Evolutionary conservation across 2,113 vertebrate species (phyloP).

Genomic region (Phylloscopus trochilus): DNA sequence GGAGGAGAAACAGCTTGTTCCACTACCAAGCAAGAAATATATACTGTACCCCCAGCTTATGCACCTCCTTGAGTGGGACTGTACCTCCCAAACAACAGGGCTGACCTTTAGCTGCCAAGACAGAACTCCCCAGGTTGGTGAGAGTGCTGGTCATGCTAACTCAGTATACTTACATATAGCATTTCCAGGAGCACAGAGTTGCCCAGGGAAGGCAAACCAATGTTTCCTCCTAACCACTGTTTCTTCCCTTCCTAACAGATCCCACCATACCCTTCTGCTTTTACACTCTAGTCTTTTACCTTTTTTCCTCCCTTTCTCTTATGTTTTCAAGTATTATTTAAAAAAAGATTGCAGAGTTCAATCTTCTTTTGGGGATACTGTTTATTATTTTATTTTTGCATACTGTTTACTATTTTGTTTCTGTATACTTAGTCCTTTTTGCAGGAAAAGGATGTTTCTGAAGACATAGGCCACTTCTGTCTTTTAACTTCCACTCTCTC

Average conservation of each 20-base stretch:
- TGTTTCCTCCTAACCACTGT: not conserved
- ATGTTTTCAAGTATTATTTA: not conserved
- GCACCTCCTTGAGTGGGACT: not conserved
- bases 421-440: not conserved
- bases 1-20: not conserved
- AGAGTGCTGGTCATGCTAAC: not conserved
- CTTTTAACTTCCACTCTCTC: not conserved
- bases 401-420: not conserved
- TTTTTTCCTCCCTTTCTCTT: not conserved
- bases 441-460: not conserved
- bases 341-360: not conserved
- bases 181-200: not conserved
- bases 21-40: not conserved
- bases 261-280: not conserved
- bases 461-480: not conserved
- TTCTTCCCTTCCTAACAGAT: not conserved
- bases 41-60: not conserved
- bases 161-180: not conserved
- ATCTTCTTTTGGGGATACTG: not conserved
- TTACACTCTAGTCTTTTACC: not conserved
- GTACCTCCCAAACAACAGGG: not conserved
- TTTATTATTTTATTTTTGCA: not conserved
- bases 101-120: not conserved
- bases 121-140: not conserved
- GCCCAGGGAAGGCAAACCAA: not conserved